Percentiles rank a stretch among this genome's conserved stretches.
phyloP scores from a whole-genome alignment of 1,140 invertebrate species.

The Drosophila bipectinata region DNA sequence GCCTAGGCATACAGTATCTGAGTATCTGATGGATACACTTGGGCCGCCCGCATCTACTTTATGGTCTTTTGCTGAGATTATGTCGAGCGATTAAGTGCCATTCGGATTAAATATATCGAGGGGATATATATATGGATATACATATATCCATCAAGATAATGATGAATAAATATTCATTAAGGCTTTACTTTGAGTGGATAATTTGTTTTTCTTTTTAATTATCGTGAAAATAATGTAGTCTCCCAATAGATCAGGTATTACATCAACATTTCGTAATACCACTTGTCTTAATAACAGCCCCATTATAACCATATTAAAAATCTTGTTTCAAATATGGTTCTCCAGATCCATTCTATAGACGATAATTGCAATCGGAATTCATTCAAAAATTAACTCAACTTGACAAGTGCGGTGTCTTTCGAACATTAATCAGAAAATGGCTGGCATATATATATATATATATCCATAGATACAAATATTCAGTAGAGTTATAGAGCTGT shows the following conservation, averaged over 20 bases:
- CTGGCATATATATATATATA: no score
- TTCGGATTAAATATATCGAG: conserved; percentile 21
- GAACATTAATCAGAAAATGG: conserved; percentile 33
- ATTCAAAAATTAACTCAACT: conserved; percentile 17
- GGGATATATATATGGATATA: no score
- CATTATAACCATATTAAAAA: conserved; percentile 12
- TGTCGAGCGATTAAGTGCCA: conserved; percentile 19
- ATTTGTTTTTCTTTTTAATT: no score
- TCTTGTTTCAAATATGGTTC: conserved; percentile 9
- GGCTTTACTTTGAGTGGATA: no score
- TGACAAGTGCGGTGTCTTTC: conserved; percentile 37
- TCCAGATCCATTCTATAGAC: conserved; percentile 10
- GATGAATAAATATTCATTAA: neutral
- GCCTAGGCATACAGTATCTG: conserved; percentile 14
- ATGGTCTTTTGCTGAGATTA: conserved; percentile 31
- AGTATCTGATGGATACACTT: conserved; percentile 33
- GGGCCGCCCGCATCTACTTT: conserved; percentile 30
- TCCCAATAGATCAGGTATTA: neutral
- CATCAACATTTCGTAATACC: neutral
- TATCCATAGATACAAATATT: no score
- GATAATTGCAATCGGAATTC: conserved; percentile 24
- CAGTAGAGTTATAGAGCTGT: conserved; percentile 12
- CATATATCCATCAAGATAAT: neutral
- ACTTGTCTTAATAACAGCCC: conserved; percentile 2
- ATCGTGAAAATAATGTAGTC: neutral